Conservation (phyloP, 2,113 vertebrate genomes). For the Nothocercus nigrocapillus region DNA sequence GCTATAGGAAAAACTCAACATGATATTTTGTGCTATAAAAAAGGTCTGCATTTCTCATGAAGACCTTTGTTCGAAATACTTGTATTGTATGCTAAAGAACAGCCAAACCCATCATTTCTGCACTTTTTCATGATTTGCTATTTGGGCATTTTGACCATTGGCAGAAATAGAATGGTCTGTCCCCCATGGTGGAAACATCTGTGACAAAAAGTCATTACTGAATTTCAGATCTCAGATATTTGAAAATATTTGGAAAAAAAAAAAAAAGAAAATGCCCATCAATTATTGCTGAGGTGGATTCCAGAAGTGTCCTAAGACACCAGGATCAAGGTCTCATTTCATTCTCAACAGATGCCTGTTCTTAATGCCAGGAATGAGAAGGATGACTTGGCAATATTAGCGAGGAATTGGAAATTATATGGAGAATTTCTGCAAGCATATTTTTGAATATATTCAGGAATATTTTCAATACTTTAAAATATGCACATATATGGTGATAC, state of each 20-base stretch:
- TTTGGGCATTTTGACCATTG: conserved; percentile 25
- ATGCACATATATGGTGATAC: too few relatives aligned
- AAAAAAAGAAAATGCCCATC: too few relatives aligned
- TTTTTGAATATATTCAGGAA: too few relatives aligned
- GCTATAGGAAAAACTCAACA: neutral
- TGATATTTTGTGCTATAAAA: neutral
- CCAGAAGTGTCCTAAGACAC: neutral
- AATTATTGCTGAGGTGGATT: neutral
- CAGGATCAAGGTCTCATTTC: neutral
- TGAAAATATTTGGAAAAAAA: too few relatives aligned
- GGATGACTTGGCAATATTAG: neutral
- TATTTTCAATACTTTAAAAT: too few relatives aligned
- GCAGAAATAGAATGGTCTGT: too few relatives aligned
- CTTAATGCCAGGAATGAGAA: neutral
- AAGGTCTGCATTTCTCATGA: conserved; percentile 24
- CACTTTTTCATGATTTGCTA: conserved; percentile 51
- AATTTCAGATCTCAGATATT: too few relatives aligned
- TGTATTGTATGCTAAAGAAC: conserved; percentile 9
- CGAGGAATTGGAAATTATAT: neutral
- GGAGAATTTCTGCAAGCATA: too few relatives aligned
- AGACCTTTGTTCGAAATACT: conserved; percentile 18
- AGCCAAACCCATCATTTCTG: conserved; percentile 36
- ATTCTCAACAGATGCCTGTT: neutral
- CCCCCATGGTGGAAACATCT: too few relatives aligned
- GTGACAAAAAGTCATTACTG: neutral